A percentile compares a stretch with the other conserved stretches of the same genome.
phyloP scores from a whole-genome alignment of 1,140 invertebrate genomes.

The Drosophila nasuta region DNA sequence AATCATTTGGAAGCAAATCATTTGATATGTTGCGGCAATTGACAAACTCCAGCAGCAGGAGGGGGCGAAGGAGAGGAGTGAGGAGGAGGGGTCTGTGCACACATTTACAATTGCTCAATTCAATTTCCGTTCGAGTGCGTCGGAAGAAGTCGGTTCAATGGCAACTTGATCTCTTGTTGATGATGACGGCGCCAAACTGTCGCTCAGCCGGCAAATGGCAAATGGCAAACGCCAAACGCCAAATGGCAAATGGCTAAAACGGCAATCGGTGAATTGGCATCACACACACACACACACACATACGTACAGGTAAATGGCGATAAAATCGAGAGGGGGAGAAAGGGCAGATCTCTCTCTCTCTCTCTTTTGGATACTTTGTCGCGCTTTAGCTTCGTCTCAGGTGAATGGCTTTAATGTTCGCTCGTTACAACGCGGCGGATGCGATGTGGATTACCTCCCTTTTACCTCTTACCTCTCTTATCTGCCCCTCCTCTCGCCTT shows the following conservation, averaged over 20 bases:
- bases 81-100: conserved; percentile 2
- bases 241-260: conserved; percentile 22
- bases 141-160: conserved; percentile 55
- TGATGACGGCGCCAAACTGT: conserved; percentile 75
- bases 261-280: conserved; percentile 21
- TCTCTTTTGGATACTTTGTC: conserved; percentile 45
- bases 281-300: conserved; percentile 11
- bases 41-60: conserved; percentile 47
- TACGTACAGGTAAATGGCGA: not conserved
- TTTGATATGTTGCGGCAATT: conserved; percentile 76
- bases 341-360: not conserved
- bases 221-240: conserved; percentile 14
- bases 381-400: conserved; percentile 56
- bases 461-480: not conserved
- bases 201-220: conserved; percentile 61
- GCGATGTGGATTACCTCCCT: conserved; percentile 50
- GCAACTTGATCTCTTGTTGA: conserved; percentile 80
- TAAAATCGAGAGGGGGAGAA: not conserved
- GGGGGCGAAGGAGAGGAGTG: not conserved
- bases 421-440: conserved; percentile 66
- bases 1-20: conserved; percentile 84
- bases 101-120: conserved; percentile 82
- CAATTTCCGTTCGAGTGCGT: conserved; percentile 82
- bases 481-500: not conserved
- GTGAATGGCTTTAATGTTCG: conserved; percentile 77